A percentile compares a stretch with the other conserved stretches of the same genome.
Evolutionary conservation across 2,797 vertebrate species (phyloP).

Genomic region (Megalops cyprinoides): DNA sequence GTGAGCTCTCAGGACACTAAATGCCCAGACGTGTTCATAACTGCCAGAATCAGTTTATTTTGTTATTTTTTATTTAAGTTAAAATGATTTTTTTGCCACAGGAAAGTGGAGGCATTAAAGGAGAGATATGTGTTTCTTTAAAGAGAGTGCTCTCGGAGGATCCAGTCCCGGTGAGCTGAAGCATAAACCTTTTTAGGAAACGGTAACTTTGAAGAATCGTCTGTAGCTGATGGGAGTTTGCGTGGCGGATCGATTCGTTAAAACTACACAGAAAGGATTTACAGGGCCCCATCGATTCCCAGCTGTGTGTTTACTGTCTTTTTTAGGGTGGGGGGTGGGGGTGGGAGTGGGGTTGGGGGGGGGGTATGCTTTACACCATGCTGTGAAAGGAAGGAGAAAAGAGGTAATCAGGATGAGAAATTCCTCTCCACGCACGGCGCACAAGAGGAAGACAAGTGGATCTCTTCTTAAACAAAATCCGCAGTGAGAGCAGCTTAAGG

Average conservation of each 20-base stretch:
- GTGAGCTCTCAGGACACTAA: neutral
- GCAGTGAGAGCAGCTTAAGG: conserved; percentile 6
- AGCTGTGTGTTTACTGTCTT: neutral
- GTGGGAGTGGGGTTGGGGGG: neutral
- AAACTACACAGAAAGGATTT: neutral
- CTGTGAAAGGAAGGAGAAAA: conserved; percentile 4
- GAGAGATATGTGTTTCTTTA: conserved; percentile 6
- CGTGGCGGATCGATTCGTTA: neutral
- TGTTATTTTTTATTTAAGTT: neutral
- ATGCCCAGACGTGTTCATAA: neutral
- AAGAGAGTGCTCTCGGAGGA: neutral
- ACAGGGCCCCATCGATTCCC: neutral
- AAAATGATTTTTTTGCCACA: neutral
- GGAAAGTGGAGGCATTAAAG: neutral
- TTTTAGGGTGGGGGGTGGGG: neutral
- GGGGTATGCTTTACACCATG: neutral
- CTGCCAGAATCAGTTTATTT: neutral
- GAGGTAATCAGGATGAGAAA: conserved; percentile 19
- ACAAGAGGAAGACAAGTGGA: neutral
- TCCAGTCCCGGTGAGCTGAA: neutral
- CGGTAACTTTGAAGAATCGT: neutral
- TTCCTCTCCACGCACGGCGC: neutral
- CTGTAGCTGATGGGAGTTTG: neutral
- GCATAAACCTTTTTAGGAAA: neutral
- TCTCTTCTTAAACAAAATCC: neutral